Conservation (phyloP, 2,113 vertebrate genomes). For the Gobio gobio region DNA sequence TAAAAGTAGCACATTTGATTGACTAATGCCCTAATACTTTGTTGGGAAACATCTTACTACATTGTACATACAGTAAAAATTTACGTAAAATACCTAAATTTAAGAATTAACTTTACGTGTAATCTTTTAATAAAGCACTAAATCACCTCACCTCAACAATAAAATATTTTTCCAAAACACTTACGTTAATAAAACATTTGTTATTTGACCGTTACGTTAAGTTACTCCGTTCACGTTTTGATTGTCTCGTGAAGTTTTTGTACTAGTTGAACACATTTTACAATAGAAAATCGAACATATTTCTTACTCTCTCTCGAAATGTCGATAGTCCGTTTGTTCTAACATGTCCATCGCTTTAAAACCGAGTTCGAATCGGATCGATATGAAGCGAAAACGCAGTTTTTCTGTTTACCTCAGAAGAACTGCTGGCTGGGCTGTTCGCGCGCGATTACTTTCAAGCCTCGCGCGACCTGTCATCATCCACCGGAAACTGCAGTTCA, state of each 20-base stretch:
- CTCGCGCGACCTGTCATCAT: background rate
- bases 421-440: background rate
- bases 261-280: background rate
- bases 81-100: background rate
- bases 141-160: background rate
- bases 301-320: slow-evolving; percentile 32
- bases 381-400: background rate
- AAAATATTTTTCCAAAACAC: no score
- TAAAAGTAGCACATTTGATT: background rate
- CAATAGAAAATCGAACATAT: no score
- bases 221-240: background rate
- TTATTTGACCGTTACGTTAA: background rate
- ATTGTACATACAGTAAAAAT: background rate
- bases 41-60: background rate
- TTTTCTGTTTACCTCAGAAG: background rate
- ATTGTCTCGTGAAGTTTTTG: background rate
- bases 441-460: background rate
- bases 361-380: accelerated
- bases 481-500: slow-evolving; percentile 17
- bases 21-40: background rate
- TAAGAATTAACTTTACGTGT: background rate
- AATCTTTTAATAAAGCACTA: background rate
- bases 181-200: background rate
- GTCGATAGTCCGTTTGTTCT: background rate
- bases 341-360: background rate